Evolutionary conservation across 2,888 invertebrate species (phyloP), one percentile per base, ranked within the genome.

Genomic region (Chromoteleia sp.): DNA sequence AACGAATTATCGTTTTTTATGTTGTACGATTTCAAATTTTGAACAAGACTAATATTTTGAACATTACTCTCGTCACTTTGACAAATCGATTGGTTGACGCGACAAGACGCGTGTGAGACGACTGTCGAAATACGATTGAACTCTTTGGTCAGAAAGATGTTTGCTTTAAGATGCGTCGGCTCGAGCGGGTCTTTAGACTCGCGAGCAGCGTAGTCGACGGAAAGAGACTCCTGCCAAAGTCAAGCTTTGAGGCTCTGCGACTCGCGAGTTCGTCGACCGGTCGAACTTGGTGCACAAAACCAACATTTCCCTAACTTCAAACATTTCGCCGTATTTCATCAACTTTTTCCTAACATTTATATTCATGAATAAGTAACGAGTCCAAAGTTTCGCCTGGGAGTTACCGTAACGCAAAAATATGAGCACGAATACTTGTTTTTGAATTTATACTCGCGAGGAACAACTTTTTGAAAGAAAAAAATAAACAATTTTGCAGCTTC

Each of bases 211-310:
- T 15, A 63, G 61, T 30, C 54, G 56, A 48, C 50, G 67, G 12
- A 56, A 61, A 45, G 48, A 67, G 67, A 30, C 59, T 59, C 39
- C 39, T 39, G 74, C 48, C 80, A 79, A 80, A 75, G 74, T 41
- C 68, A 63, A 74, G 74, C 54, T 73, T 43, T 19, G 68, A 74
- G 52, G 21, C 48, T 48, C 59, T 21, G 48, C 50, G 19, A 70
- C 70, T 29, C 70, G 65, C 80, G 74, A 43, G 80, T 81, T 81
- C 80, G 80, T 81, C 80, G 80, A 80, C 80, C 80, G 70, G 43
- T 63, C 70, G 70, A 75, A 75, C 70, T 81, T 75, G 75, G 68
- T 56, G 73, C 65, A 56, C 43, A 25, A 48, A 75, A n/a, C 52
- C 59, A 54, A 56, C 63, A 29, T 73, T 78, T 78, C 29, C 73